Percentiles rank a stretch among this genome's conserved stretches.
Evolutionary conservation across 2,797 vertebrate species (phyloP).

Genomic region (Sebastes itinus): DNA sequence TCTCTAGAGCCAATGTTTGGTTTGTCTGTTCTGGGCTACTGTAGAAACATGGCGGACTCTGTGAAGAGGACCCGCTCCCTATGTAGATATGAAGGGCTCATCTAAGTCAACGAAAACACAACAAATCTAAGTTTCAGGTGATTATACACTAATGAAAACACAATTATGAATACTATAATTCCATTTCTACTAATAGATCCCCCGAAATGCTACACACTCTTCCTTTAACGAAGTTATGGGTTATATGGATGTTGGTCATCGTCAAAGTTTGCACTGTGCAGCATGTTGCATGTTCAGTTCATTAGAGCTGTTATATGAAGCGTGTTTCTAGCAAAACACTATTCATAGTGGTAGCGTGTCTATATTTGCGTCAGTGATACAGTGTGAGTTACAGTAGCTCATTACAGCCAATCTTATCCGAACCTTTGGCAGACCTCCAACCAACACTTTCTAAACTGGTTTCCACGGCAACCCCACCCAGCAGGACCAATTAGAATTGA

Average conservation of each 20-base stretch:
- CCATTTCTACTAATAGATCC: background rate
- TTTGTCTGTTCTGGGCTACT: too few species aligned
- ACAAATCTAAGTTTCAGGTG: too few species aligned
- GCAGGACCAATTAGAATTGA: slow-evolving; percentile 66
- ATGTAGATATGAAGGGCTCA: too few species aligned
- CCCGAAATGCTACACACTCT: background rate
- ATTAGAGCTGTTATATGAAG: background rate
- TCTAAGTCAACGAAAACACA: too few species aligned
- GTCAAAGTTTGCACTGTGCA: background rate
- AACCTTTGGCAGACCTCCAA: slow-evolving; percentile 60
- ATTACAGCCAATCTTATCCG: slow-evolving; percentile 37
- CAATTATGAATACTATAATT: too few species aligned
- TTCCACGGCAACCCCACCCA: slow-evolving; percentile 72
- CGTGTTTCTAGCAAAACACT: background rate
- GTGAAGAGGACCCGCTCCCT: too few species aligned
- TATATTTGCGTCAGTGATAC: background rate
- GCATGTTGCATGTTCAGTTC: background rate
- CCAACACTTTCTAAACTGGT: slow-evolving; percentile 63
- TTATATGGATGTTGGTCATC: background rate
- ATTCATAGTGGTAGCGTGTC: background rate
- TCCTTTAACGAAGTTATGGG: background rate
- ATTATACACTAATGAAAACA: too few species aligned
- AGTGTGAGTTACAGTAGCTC: slow-evolving; percentile 23
- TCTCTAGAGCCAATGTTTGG: too few species aligned
- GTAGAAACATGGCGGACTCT: too few species aligned